Evolutionary conservation across 2,113 vertebrate genomes (phyloP), one percentile per base, ranked within the genome.

Genomic region (Myotis yumanensis): DNA sequence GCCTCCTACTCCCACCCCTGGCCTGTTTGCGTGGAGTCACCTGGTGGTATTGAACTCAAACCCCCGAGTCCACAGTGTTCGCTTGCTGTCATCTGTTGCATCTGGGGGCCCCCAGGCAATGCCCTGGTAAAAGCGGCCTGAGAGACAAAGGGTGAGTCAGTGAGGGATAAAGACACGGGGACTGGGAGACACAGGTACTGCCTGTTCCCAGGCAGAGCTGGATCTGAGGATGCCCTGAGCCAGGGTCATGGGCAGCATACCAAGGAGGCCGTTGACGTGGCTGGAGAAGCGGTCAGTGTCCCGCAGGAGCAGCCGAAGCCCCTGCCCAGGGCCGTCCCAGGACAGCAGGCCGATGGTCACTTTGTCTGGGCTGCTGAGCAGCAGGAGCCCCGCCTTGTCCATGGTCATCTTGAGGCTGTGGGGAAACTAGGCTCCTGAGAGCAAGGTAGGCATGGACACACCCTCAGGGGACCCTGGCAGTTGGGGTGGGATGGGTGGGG

Each of bases 71-170:
- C 0, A 94, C 1, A 97, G 72, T 3, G 82, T 59, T 54, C 83
- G 35, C 48, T 4, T 83, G 94, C 62, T 89, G 0, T 83, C 59
- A 11, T 43, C 87, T 30, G 68, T 72, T 0, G 5, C 9, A 40
- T 7, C 76, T 30, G 92, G 66, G 30, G 95, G 75, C 11, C 8
- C 89, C 96, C 96, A 96, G 52, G 62, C 20, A 30, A 95, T n/a
- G 1, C 96, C 85, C 76, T 95, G 97, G 88, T 98, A 98, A 96
- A 98, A 98, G 51, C 97, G 97, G 88, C 98, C 98, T 98, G 96
- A 90, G 73, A 48, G n/a, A 81, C 8, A 97, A 90, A 96, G 40
- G 91, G 7, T 18, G 0, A 72, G 72, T 91, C 40, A 94, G 37
- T 5, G 1, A 95, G 68, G 22, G 64, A 10, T 9, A 32, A 37